These are phyloP conservation scores for Cirrhinus mrigala DNA, from an alignment of 2,797 vertebrate genomes.

Conservation along the genomic window DNA sequence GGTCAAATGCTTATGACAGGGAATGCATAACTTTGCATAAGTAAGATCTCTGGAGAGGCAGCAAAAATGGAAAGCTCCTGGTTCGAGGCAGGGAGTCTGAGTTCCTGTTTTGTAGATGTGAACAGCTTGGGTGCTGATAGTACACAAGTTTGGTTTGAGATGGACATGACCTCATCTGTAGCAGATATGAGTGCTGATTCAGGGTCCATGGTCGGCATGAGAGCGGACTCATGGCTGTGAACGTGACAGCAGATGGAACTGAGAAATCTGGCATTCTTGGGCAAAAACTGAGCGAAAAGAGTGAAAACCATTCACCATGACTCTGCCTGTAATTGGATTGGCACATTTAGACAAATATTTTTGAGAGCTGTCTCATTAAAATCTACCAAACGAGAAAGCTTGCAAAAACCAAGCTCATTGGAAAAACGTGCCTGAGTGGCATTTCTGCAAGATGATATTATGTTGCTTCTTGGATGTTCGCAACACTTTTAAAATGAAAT, in stretches of 20 bases:
- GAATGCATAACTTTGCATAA: background rate
- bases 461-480: too few species aligned
- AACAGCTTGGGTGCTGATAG: background rate
- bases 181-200: background rate
- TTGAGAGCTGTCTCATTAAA: background rate
- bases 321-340: background rate
- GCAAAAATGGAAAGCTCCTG: background rate
- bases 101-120: background rate
- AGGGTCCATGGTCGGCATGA: constrained; percentile 2
- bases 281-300: background rate
- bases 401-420: background rate
- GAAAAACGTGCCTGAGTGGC: background rate
- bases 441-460: background rate
- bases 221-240: background rate
- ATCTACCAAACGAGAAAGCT: background rate
- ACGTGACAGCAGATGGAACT: background rate
- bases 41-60: background rate
- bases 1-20: background rate
- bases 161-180: background rate
- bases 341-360: background rate
- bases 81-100: background rate
- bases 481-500: background rate
- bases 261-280: constrained; percentile 1
- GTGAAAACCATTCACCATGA: background rate
- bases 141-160: constrained; percentile 1